Evolutionary conservation across 1,140 invertebrate species (phyloP).

Genomic region (Steinernema khuongi): DNA sequence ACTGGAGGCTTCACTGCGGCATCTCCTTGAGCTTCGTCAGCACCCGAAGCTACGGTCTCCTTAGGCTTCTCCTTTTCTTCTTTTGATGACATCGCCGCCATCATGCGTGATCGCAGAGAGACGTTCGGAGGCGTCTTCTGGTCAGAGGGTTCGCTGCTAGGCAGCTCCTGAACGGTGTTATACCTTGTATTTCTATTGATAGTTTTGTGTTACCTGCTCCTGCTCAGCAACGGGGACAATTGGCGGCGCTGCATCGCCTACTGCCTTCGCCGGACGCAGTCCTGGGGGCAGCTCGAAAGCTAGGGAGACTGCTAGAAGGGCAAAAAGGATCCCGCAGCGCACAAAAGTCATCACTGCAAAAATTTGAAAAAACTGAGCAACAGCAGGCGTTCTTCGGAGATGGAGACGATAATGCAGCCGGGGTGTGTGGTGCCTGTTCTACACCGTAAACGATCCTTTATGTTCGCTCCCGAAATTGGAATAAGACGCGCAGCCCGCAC

Average conservation of each 20-base stretch:
- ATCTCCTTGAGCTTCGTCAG: conserved; percentile 28
- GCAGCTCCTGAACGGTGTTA: not conserved
- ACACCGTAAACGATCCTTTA: not conserved
- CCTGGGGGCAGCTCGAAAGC: conserved; percentile 39
- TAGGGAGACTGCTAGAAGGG: not conserved
- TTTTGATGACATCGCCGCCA: conserved; percentile 41
- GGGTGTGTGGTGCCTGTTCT: not conserved
- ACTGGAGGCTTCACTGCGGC: conserved; percentile 13
- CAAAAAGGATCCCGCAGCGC: not conserved
- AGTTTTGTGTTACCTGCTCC: not conserved
- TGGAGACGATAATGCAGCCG: not conserved
- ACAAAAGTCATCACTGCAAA: not conserved
- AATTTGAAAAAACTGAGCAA: conserved; percentile 1
- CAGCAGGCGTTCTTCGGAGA: not conserved
- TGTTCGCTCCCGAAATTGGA: not conserved
- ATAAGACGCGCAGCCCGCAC: not conserved
- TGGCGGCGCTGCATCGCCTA: conserved; percentile 23
- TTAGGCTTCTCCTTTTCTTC: conserved; percentile 21
- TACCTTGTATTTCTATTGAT: not conserved
- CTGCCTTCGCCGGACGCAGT: conserved; percentile 39
- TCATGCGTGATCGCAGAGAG: conserved; percentile 43
- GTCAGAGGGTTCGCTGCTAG: not conserved
- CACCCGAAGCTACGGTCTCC: not conserved
- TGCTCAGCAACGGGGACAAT: conserved; percentile 29
- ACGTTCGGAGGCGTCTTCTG: conserved; percentile 39